These are phyloP conservation scores for Micromesistius poutassou DNA, from an alignment of 2,797 vertebrate genomes.

Conservation along the genomic window DNA sequence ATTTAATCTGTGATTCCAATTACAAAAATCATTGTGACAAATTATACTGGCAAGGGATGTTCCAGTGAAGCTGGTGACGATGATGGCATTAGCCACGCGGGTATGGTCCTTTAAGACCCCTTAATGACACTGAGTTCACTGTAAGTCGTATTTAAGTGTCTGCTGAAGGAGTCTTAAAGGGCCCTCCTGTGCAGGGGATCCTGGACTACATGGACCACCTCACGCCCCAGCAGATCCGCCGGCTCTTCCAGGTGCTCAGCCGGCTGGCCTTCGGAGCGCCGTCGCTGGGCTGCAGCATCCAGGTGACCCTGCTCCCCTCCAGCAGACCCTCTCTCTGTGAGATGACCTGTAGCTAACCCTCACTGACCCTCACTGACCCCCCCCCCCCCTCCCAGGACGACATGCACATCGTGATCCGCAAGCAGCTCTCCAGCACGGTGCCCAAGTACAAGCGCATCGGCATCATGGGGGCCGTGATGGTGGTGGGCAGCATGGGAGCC, in stretches of 20 bases:
- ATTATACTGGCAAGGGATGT: not conserved
- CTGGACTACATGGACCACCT: constrained; percentile 94
- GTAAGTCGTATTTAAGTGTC: too few relatives aligned
- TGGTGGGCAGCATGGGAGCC: constrained; percentile 84
- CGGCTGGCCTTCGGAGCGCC: constrained; percentile 82
- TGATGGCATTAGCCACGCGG: not conserved
- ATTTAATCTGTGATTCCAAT: not conserved
- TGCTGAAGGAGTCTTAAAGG: too few relatives aligned
- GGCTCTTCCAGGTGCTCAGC: constrained; percentile 89
- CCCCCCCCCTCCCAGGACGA: constrained; percentile 79
- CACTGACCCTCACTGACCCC: too few relatives aligned
- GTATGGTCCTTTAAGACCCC: not conserved
- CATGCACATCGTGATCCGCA: constrained; percentile 93
- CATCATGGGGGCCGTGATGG: constrained; percentile 90
- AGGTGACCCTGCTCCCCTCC: constrained; percentile 69
- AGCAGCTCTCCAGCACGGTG: constrained; percentile 91
- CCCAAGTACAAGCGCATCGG: constrained; percentile 93
- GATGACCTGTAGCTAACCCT: not conserved
- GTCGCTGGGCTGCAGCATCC: constrained; percentile 83
- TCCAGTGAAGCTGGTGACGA: not conserved
- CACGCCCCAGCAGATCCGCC: constrained; percentile 86
- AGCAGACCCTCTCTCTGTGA: not conserved
- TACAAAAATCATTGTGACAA: not conserved
- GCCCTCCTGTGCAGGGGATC: constrained; percentile 81
- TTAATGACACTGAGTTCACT: not conserved